Conservation (phyloP, 1,140 invertebrate species). For the Sesamia nonagrioides region DNA sequence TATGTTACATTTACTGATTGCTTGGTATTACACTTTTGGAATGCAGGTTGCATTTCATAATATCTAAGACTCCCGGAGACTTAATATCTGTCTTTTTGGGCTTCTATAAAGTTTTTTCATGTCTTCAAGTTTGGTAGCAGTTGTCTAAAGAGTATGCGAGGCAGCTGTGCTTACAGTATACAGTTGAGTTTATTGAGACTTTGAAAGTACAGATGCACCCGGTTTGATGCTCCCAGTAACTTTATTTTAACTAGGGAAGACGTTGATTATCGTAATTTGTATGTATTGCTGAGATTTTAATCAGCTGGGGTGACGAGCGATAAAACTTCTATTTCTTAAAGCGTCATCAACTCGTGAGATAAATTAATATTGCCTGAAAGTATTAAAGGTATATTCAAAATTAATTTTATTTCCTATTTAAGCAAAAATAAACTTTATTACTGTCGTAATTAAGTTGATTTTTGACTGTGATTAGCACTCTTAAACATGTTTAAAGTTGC, state of each 20-base stretch:
- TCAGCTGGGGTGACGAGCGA: background rate
- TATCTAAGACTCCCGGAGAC: background rate
- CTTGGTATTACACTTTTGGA: background rate
- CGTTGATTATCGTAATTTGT: background rate
- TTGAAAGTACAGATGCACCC: conserved; percentile 6
- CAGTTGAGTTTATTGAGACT: conserved; percentile 8
- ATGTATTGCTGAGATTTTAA: background rate
- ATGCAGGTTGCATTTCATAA: conserved; percentile 6
- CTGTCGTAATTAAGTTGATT: too few relatives aligned
- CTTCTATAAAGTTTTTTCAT: conserved; percentile 9
- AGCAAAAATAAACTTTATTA: too few relatives aligned
- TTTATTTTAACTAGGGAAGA: background rate
- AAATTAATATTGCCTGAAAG: too few relatives aligned
- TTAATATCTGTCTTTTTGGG: conserved; percentile 6
- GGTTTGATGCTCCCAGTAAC: background rate
- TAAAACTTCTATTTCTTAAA: too few relatives aligned
- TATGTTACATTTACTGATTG: conserved; percentile 24
- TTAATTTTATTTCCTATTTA: too few relatives aligned
- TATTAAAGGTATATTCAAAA: too few relatives aligned
- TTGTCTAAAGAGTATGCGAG: background rate
- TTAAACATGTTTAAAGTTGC: too few relatives aligned
- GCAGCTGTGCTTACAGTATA: conserved; percentile 7
- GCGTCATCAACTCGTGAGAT: too few relatives aligned
- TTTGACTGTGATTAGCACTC: too few relatives aligned
- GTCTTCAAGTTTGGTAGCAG: background rate